These are phyloP conservation scores for Brachypalpus laphriformis DNA, from an alignment of 2,888 invertebrate species.

Conservation along the genomic window DNA sequence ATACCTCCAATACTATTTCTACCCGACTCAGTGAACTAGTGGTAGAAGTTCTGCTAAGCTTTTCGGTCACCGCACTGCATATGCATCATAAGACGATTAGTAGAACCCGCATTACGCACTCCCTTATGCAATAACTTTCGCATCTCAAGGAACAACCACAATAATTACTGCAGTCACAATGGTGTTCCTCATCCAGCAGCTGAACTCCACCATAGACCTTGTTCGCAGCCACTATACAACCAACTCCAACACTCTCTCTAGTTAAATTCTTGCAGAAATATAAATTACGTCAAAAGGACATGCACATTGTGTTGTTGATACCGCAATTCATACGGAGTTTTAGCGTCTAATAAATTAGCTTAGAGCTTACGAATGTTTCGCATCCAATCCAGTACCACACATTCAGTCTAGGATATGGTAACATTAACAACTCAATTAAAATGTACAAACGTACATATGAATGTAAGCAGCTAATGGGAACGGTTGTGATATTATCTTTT, in stretches of 20 bases:
- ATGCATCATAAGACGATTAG: not conserved
- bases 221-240: not conserved
- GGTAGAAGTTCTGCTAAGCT: no score
- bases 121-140: not conserved
- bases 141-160: slow-evolving; percentile 3
- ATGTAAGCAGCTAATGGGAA: not conserved
- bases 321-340: slow-evolving; percentile 13
- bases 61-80: no score
- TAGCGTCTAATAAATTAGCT: slow-evolving; percentile 44
- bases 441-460: slow-evolving; percentile 7
- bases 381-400: not conserved
- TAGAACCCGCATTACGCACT: not conserved
- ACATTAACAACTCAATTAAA: slow-evolving; percentile 49
- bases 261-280: slow-evolving; percentile 18
- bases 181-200: not conserved
- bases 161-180: slow-evolving; percentile 11
- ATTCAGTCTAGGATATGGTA: slow-evolving; percentile 2
- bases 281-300: slow-evolving; percentile 43
- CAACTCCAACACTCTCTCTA: not conserved
- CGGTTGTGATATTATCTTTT: not conserved
- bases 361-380: slow-evolving; percentile 22
- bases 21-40: no score
- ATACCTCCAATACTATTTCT: no score
- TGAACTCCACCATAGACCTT: not conserved
- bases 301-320: slow-evolving; percentile 33